These are phyloP conservation scores for Pyrgilauda ruficollis DNA, from an alignment of 2,113 vertebrate genomes.

Conservation along the genomic window DNA sequence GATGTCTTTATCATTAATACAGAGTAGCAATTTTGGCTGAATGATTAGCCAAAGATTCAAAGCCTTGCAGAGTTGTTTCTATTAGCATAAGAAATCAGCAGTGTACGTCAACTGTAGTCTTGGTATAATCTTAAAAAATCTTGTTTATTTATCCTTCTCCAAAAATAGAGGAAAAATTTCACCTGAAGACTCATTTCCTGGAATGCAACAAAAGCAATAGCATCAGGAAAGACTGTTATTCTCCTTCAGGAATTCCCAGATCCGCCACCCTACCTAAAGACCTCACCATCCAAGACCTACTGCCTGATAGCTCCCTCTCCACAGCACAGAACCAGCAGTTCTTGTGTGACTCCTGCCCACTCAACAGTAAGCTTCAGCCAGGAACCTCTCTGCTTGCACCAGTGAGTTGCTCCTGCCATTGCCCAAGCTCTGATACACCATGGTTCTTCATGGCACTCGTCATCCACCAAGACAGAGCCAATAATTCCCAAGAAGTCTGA, in stretches of 20 bases:
- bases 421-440: not conserved
- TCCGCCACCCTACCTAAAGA: not conserved
- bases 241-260: not conserved
- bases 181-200: not conserved
- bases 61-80: constrained; percentile 6
- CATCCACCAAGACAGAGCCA: rapidly evolving
- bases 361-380: not conserved
- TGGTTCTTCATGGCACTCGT: not conserved
- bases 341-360: not conserved
- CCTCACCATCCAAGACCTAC: not conserved
- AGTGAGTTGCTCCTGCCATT: not conserved
- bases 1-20: constrained; percentile 46
- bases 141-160: not conserved
- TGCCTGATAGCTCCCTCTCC: not conserved
- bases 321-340: not conserved
- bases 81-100: constrained; percentile 30
- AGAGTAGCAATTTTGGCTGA: constrained; percentile 9
- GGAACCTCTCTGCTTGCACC: not conserved
- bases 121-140: not conserved
- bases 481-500: not conserved
- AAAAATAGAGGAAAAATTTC: not conserved
- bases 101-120: not conserved
- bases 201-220: not conserved
- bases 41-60: constrained; percentile 32
- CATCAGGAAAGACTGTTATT: not conserved